Conservation (phyloP, 2,113 vertebrate species). For the Rallus limicola region DNA sequence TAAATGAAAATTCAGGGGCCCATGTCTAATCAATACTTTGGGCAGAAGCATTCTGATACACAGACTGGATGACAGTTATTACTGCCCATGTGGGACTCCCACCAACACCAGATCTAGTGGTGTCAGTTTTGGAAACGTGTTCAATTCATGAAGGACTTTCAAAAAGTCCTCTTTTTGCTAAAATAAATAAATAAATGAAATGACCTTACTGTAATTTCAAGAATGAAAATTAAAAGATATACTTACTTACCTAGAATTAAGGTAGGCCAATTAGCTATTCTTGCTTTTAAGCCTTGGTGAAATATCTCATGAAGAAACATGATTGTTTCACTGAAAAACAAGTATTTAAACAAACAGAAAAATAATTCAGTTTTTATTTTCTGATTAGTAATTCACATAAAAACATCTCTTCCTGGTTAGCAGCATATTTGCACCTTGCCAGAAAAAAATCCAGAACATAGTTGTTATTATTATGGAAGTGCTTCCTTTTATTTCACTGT, state of each 20-base stretch:
- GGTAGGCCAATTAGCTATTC: constrained; percentile 98
- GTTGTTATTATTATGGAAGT: background rate
- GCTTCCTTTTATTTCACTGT: background rate
- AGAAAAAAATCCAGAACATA: background rate
- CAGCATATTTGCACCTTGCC: background rate
- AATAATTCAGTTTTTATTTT: constrained; percentile 5
- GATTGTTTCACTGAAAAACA: constrained; percentile 91
- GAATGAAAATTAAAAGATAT: background rate
- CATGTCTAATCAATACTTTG: background rate
- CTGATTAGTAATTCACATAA: background rate
- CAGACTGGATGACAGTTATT: background rate
- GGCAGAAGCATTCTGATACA: background rate
- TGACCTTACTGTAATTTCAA: background rate
- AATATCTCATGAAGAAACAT: constrained; percentile 99
- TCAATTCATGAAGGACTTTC: background rate
- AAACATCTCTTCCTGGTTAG: background rate
- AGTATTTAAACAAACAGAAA: constrained; percentile 31
- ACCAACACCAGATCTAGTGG: background rate
- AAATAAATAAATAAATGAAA: background rate
- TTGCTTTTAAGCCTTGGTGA: constrained; percentile 96
- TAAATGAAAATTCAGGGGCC: background rate
- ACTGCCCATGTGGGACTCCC: background rate
- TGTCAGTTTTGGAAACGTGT: background rate
- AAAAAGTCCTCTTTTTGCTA: background rate
- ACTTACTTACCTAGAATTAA: constrained; percentile 92